Conservation (phyloP, 2,113 vertebrate species). For the Colius striatus region DNA sequence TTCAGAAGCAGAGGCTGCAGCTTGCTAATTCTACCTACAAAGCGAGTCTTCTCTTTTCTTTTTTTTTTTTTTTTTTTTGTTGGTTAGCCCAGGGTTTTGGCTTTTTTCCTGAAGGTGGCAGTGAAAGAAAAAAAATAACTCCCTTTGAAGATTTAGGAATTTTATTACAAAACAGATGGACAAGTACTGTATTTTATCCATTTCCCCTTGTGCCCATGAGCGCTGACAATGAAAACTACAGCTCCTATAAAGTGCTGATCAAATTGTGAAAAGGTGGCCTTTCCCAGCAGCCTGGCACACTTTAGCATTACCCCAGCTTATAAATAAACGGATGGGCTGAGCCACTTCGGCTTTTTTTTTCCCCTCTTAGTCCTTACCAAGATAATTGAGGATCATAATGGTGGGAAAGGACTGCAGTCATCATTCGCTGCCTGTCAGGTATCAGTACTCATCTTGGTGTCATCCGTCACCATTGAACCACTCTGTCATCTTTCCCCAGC, state of each 20-base stretch:
- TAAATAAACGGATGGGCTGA: slow-evolving; percentile 74
- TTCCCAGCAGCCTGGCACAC: slow-evolving; percentile 64
- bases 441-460: slow-evolving; percentile 88
- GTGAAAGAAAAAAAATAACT: slow-evolving; percentile 78
- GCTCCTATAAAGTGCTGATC: slow-evolving; percentile 67
- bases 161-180: slow-evolving; percentile 78
- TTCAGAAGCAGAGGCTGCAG: neutral
- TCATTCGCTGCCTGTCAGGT: slow-evolving; percentile 93
- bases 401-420: slow-evolving; percentile 86
- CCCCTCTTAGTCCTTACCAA: slow-evolving; percentile 79
- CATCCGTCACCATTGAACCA: slow-evolving; percentile 93
- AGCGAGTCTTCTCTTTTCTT: neutral
- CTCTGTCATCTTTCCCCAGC: slow-evolving; percentile 88
- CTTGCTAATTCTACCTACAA: neutral
- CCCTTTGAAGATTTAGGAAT: slow-evolving; percentile 72
- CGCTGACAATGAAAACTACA: slow-evolving; percentile 67
- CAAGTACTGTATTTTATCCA: slow-evolving; percentile 63
- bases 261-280: slow-evolving; percentile 54
- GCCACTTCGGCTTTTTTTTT: slow-evolving; percentile 49
- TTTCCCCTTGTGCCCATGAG: slow-evolving; percentile 70
- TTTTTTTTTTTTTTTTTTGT: neutral
- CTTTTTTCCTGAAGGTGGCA: slow-evolving; percentile 83
- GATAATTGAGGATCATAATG: slow-evolving; percentile 92
- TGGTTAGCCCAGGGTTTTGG: neutral
- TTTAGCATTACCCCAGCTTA: slow-evolving; percentile 54